Evolutionary conservation across 2,888 invertebrate species (phyloP).

Genomic region (Metallyticus violacea): DNA sequence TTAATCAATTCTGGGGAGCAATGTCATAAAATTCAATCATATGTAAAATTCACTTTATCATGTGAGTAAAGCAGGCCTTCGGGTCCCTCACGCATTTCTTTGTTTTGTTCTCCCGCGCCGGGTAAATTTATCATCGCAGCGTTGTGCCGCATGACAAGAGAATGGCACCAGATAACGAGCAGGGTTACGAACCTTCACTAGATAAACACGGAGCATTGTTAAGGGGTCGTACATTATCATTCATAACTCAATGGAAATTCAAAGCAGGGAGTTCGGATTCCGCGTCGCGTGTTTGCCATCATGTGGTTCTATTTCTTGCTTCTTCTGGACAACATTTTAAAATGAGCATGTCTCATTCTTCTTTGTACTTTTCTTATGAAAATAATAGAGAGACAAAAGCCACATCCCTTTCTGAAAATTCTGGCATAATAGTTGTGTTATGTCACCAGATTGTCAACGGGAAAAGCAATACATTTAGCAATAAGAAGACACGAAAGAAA

Average conservation of each 20-base stretch:
- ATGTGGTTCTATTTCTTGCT: neutral
- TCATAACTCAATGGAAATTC: neutral
- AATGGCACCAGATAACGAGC: neutral
- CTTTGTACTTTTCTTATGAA: too few relatives aligned
- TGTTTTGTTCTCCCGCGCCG: neutral
- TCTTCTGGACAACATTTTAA: neutral
- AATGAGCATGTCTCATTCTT: too few relatives aligned
- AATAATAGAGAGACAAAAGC: too few relatives aligned
- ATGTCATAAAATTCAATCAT: too few relatives aligned
- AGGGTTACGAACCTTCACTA: neutral
- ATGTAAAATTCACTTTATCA: too few relatives aligned
- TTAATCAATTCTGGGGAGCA: too few relatives aligned
- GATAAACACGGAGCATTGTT: neutral
- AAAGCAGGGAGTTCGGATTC: neutral
- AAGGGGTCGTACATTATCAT: neutral
- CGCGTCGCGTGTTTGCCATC: neutral
- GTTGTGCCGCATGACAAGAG: neutral
- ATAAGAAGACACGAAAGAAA: too few relatives aligned
- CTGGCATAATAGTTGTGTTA: too few relatives aligned
- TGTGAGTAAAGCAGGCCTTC: neutral
- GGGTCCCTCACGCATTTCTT: neutral
- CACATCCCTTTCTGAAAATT: too few relatives aligned
- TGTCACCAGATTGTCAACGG: too few relatives aligned
- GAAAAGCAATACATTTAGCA: too few relatives aligned
- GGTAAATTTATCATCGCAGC: neutral